Evolutionary conservation across 2,797 vertebrate genomes (phyloP).

Genomic region (Malacoraja senta): DNA sequence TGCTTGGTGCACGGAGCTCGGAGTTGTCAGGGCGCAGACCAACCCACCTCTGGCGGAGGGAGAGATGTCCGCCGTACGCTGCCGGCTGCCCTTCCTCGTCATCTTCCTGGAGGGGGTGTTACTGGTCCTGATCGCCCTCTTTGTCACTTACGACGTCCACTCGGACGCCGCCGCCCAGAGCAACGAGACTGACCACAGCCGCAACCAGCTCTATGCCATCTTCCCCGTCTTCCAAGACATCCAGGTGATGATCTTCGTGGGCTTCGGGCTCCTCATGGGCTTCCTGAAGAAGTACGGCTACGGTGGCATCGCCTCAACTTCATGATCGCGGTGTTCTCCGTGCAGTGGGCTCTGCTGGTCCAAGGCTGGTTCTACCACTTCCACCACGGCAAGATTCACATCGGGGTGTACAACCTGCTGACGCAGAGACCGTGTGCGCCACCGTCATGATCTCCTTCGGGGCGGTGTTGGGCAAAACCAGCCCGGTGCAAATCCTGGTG

Average conservation of each 20-base stretch:
- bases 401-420: conserved; percentile 67
- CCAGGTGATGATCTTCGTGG: conserved; percentile 75
- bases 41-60: not conserved
- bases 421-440: conserved; percentile 69
- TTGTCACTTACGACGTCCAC: conserved; percentile 61
- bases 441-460: conserved; percentile 73
- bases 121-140: conserved; percentile 56
- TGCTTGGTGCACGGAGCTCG: not conserved
- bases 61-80: conserved; percentile 35
- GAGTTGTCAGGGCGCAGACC: not conserved
- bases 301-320: conserved; percentile 70
- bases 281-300: conserved; percentile 71
- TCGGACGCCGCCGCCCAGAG: conserved; percentile 44
- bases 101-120: conserved; percentile 55
- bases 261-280: conserved; percentile 69
- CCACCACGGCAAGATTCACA: conserved; percentile 58
- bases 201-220: conserved; percentile 54
- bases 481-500: conserved; percentile 68
- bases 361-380: conserved; percentile 69
- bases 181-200: conserved; percentile 50
- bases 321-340: conserved; percentile 67
- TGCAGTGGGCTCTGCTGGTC: conserved; percentile 72
- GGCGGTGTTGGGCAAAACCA: conserved; percentile 70
- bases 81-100: conserved; percentile 58
- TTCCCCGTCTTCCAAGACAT: conserved; percentile 72